Evolutionary conservation across 2,797 vertebrate species (phyloP).

Genomic region (Brotula barbata): DNA sequence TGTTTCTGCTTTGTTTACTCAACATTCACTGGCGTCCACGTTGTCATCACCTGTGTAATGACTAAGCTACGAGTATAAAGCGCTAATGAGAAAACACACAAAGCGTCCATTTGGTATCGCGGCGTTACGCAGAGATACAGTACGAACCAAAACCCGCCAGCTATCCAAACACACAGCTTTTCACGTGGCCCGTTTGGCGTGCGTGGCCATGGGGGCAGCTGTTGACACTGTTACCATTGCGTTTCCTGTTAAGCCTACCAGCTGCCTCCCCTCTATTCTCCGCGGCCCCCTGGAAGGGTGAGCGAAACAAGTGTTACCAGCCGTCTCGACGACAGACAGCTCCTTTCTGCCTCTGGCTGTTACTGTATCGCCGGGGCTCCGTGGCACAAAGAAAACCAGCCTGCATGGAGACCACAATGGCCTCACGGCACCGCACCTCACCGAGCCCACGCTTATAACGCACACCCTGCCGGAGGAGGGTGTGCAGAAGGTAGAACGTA

Average conservation of each 20-base stretch:
- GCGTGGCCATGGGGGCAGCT: slow-evolving; percentile 80
- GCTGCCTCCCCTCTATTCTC: slow-evolving; percentile 84
- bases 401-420: slow-evolving; percentile 73
- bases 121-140: slow-evolving; percentile 62
- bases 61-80: slow-evolving; percentile 74
- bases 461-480: slow-evolving; percentile 59
- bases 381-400: slow-evolving; percentile 80
- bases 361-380: slow-evolving; percentile 76
- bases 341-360: slow-evolving; percentile 81
- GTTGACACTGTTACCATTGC: slow-evolving; percentile 85
- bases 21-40: slow-evolving; percentile 67
- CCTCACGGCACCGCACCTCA: slow-evolving; percentile 64
- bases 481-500: slow-evolving; percentile 31
- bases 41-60: slow-evolving; percentile 87
- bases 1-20: slow-evolving; percentile 78
- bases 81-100: slow-evolving; percentile 78
- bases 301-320: slow-evolving; percentile 82
- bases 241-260: slow-evolving; percentile 86
- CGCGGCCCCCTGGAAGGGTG: slow-evolving; percentile 71
- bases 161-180: slow-evolving; percentile 81
- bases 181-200: slow-evolving; percentile 75
- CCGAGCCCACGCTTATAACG: slow-evolving; percentile 76
- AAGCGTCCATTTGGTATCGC: slow-evolving; percentile 57
- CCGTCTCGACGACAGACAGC: slow-evolving; percentile 87
- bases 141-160: slow-evolving; percentile 71